Evolutionary conservation across 2,888 invertebrate genomes (phyloP).

Genomic region (Philhelius pedissequus): DNA sequence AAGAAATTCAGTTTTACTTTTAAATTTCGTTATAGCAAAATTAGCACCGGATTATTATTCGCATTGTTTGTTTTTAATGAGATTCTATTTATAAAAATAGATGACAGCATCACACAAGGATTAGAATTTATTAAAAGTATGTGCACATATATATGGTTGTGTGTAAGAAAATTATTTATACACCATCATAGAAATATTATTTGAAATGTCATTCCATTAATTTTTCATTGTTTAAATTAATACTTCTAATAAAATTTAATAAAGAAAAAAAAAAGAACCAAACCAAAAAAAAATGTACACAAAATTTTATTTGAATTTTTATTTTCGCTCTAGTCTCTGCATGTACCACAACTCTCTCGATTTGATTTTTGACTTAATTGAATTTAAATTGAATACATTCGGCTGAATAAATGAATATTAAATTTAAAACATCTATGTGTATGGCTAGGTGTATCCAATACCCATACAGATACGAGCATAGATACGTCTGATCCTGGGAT

Average conservation of each 20-base stretch:
- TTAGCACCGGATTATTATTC: neutral
- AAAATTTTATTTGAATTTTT: conserved; percentile 13
- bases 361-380: conserved; percentile 50
- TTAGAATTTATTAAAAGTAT: neutral
- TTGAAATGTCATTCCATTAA: neutral
- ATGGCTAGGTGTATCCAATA: neutral
- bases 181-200: neutral
- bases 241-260: neutral
- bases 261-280: neutral
- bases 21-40: conserved; percentile 18
- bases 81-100: conserved; percentile 13
- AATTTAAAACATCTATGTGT: conserved; percentile 21
- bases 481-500: neutral
- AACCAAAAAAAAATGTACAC: neutral
- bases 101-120: neutral
- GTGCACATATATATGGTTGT: neutral
- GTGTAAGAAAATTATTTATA: neutral
- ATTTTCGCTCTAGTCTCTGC: neutral
- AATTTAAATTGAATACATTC: conserved; percentile 53
- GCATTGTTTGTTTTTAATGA: conserved; percentile 7
- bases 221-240: conserved; percentile 8
- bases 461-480: neutral
- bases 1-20: conserved; percentile 7
- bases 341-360: conserved; percentile 22
- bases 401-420: conserved; percentile 51